phyloP scores from a whole-genome alignment of 2,797 vertebrate genomes.

The Uromys caudimaculatus region DNA sequence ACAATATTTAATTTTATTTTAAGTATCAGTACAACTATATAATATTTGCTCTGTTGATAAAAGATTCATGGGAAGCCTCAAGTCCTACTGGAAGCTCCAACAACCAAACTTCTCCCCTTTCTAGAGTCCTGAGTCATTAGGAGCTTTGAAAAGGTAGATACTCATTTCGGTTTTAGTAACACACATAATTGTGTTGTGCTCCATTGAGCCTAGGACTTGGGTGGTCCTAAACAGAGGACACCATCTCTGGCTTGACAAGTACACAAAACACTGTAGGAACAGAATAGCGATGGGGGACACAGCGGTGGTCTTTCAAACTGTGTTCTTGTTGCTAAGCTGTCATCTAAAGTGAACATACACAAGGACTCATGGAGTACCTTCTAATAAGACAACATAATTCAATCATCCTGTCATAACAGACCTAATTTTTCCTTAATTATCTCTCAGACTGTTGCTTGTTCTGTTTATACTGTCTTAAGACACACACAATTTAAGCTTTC shows the following conservation, averaged over 20 bases:
- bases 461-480: conserved; percentile 23
- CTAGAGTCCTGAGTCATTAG: neutral
- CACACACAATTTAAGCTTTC: conserved; percentile 50
- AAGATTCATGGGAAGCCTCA: conserved; percentile 24
- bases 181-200: neutral
- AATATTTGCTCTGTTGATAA: conserved; percentile 78
- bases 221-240: conserved; percentile 39
- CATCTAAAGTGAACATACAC: neutral
- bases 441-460: neutral
- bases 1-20: conserved; percentile 58
- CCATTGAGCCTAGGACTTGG: neutral
- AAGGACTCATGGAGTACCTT: neutral
- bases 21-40: conserved; percentile 64
- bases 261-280: neutral
- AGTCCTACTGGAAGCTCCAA: neutral
- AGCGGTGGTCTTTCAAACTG: neutral
- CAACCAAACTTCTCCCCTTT: neutral
- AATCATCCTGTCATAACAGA: neutral
- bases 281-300: neutral
- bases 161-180: neutral
- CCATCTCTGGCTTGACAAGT: neutral
- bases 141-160: conserved; percentile 15
- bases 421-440: neutral
- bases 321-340: neutral
- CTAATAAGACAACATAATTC: conserved; percentile 33